Conservation (phyloP, 1,140 invertebrate genomes). For the Archivesica marissinica region DNA sequence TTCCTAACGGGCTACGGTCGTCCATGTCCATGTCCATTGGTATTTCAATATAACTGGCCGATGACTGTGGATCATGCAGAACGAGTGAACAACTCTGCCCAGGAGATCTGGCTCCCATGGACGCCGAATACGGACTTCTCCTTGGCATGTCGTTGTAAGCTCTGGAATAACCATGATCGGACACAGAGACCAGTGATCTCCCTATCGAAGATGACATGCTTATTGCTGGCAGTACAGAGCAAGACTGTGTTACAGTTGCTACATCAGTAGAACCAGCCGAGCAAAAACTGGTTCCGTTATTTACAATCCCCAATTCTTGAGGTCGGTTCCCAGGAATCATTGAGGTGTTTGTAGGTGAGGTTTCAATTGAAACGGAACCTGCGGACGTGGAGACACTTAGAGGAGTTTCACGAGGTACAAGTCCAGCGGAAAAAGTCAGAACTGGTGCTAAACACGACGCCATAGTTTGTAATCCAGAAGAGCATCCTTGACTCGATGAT, state of each 20-base stretch:
- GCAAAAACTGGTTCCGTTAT: background rate
- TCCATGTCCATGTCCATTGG: constrained; percentile 42
- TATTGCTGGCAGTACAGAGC: background rate
- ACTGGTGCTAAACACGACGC: background rate
- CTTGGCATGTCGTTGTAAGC: constrained; percentile 42
- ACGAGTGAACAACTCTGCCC: constrained; percentile 5
- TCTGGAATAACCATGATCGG: constrained; percentile 49
- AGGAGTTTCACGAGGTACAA: background rate
- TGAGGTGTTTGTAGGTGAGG: background rate
- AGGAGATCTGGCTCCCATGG: background rate
- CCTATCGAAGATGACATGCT: background rate
- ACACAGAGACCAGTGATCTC: background rate
- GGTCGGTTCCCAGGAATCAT: background rate
- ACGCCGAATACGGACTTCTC: background rate
- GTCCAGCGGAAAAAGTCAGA: background rate
- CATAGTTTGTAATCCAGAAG: background rate
- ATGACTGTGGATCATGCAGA: background rate
- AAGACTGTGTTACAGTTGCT: background rate
- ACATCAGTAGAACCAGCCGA: background rate
- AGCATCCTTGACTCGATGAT: background rate
- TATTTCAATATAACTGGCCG: constrained; percentile 34
- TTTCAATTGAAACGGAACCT: background rate
- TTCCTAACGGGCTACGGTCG: constrained; percentile 22
- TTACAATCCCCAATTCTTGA: background rate
- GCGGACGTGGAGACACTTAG: background rate